Base-by-base conservation (phyloP, 2,113 vertebrate genomes). In the Pelmatolapia mariae region DNA sequence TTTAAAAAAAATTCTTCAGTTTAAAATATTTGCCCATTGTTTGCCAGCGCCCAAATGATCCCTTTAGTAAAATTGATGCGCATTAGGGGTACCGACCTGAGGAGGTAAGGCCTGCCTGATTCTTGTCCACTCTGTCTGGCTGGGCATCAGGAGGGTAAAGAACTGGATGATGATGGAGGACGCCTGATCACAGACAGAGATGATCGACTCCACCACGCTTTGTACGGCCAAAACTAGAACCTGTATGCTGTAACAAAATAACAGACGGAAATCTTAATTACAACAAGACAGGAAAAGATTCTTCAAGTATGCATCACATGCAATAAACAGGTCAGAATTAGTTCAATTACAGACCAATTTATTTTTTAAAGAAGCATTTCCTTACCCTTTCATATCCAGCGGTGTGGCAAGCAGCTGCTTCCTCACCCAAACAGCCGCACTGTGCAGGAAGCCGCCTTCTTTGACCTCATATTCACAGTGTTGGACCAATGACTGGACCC, bases 351-450 rank as follows among this genome's bases (percentile, higher is more conserved):
- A 50, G 29, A 78, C 26, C 0, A 50, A 13, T 47, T n/a, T 13
- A 4, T 29, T 47, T 47, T 76, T 31, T 78, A n/a, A 52, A 52
- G 8, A 31, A 33, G 18, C 26, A 9, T 78, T 52, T 71, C 15
- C 2, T 57, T 97, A 99, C 99, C 98, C 98, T 94, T 96, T 97
- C 43, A 98, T 95, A 22, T 97, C 97, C 92, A 98, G 91, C 13
- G 93, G 87, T 3, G 94, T 93, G 3, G 94, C 96, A 83, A 98
- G 97, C 80, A 98, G 94, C 93, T 98, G 98, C 66, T 94, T 96
- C 94, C 96, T 98, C 82, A 98, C 96, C 99, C 98, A 99, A 38
- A 96, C 52, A 5, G 97, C 98, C 83, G 97, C 97, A 86, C 94
- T 96, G 85, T 93, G 91, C 81, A 99, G 93, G 93, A 99, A 98